Percentiles rank a stretch among this genome's conserved stretches.
phyloP scores from a whole-genome alignment of 2,797 vertebrate genomes.

The Champsocephalus esox region DNA sequence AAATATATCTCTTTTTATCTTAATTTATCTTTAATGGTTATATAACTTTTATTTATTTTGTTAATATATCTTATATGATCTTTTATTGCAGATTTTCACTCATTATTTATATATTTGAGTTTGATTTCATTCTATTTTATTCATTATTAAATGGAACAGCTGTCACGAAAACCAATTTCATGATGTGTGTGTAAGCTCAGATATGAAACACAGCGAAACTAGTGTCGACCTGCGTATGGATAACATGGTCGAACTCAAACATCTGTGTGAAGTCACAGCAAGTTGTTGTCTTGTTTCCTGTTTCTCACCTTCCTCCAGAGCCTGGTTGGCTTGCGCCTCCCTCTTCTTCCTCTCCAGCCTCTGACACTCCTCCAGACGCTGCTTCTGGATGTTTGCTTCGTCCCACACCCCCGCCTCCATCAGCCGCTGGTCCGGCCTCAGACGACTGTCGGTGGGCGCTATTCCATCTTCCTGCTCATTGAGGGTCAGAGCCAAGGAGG shows the following conservation, averaged over 20 bases:
- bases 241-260: neutral
- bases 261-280: neutral
- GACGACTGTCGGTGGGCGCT: conserved; percentile 92
- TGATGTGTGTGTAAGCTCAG: too few relatives aligned
- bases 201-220: neutral
- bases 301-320: conserved; percentile 89
- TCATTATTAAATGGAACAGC: too few relatives aligned
- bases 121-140: too few relatives aligned
- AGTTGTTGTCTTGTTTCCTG: neutral
- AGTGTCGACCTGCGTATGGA: neutral
- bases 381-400: conserved; percentile 93
- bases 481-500: conserved; percentile 92
- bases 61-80: too few relatives aligned
- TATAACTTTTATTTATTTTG: too few relatives aligned
- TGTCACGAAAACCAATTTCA: too few relatives aligned
- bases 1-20: too few relatives aligned
- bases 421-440: conserved; percentile 92
- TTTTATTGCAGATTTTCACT: too few relatives aligned
- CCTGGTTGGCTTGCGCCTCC: conserved; percentile 87
- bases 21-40: too few relatives aligned
- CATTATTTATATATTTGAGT: too few relatives aligned
- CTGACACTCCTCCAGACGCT: conserved; percentile 93
- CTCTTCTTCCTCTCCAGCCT: conserved; percentile 89
- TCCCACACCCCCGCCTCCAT: conserved; percentile 97
- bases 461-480: conserved; percentile 90